phyloP scores from a whole-genome alignment of 2,888 invertebrate genomes.

The Loripinus fragilis region DNA sequence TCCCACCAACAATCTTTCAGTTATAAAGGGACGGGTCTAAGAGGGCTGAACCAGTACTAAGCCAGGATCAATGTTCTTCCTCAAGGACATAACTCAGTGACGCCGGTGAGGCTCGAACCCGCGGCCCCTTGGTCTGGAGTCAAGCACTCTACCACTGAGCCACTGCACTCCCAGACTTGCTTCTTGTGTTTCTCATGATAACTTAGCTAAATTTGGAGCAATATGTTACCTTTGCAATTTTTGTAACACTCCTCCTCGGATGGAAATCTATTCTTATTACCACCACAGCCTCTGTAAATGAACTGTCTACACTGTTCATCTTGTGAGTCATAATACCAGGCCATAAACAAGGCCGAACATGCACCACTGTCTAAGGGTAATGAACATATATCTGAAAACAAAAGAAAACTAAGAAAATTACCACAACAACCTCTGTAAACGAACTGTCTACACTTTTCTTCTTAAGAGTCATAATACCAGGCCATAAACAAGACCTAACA shows the following conservation, averaged over 20 bases:
- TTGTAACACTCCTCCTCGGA: conserved; percentile 46
- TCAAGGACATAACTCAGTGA: no score
- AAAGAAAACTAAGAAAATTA: no score
- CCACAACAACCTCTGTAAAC: conserved; percentile 45
- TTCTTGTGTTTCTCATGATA: no score
- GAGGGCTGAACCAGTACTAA: no score
- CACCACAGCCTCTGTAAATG: conserved; percentile 45
- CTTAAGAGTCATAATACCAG: conserved; percentile 37
- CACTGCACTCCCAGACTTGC: no score
- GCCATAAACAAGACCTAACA: conserved; percentile 18
- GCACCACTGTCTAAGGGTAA: conserved; percentile 26
- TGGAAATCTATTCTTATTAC: conserved; percentile 38
- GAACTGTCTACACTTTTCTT: conserved; percentile 37
- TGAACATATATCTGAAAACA: conserved; percentile 40
- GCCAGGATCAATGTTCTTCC: no score
- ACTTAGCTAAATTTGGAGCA: no score
- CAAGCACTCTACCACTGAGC: no score
- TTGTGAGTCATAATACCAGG: conserved; percentile 37
- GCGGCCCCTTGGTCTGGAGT: no score
- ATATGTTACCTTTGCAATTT: conserved; percentile 42
- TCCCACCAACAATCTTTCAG: no score
- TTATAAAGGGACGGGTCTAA: no score
- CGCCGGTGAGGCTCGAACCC: no score
- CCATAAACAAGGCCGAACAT: conserved; percentile 16
- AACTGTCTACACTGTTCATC: conserved; percentile 37